phyloP scores from a whole-genome alignment of 2,113 vertebrate species.

The Indicator indicator region DNA sequence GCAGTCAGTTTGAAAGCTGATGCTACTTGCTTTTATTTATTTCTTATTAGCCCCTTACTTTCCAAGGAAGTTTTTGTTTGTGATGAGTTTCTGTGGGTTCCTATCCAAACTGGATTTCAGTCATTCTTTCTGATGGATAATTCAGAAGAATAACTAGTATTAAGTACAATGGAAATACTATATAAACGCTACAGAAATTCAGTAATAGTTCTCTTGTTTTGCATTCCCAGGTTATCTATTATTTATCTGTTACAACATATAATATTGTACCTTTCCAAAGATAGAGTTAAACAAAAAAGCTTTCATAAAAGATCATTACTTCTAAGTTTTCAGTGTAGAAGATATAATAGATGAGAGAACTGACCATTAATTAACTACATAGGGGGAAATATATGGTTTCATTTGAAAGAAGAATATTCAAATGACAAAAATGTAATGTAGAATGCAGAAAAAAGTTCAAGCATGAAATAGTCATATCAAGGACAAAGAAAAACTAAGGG shows the following conservation, averaged over 20 bases:
- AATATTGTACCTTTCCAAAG: not conserved
- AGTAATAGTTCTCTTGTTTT: not conserved
- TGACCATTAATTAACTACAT: not conserved
- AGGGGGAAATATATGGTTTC: not conserved
- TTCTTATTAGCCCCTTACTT: not conserved
- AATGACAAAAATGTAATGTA: not conserved
- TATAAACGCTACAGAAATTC: not conserved
- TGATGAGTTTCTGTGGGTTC: not conserved
- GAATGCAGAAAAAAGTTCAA: not conserved
- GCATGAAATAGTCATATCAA: not conserved
- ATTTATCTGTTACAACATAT: not conserved
- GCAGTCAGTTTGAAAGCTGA: not conserved
- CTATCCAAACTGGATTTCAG: not conserved
- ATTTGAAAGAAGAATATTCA: not conserved
- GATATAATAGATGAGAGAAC: not conserved
- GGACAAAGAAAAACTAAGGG: not conserved
- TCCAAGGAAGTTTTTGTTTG: not conserved
- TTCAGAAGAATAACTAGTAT: not conserved
- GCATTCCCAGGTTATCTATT: not conserved
- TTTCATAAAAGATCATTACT: not conserved
- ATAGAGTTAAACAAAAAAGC: accelerated
- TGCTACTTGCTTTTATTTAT: not conserved
- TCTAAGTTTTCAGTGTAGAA: not conserved
- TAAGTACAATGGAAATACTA: not conserved
- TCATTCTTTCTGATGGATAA: not conserved